phyloP scores from a whole-genome alignment of 2,113 vertebrate species.

The Leptocoma aspasia region DNA sequence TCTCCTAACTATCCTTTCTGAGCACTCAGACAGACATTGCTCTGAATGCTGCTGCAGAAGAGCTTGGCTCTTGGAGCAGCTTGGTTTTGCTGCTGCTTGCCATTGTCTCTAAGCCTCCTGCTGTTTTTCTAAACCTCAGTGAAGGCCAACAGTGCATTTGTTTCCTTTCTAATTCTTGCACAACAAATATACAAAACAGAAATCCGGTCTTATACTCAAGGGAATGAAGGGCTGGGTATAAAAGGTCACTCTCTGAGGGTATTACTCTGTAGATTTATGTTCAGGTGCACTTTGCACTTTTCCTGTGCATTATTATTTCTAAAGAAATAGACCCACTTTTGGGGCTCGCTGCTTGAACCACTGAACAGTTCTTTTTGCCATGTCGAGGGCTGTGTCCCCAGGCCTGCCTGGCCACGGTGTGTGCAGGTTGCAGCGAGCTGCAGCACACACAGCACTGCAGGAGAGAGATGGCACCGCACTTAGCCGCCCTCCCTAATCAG shows the following conservation, averaged over 20 bases:
- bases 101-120: constrained; percentile 20
- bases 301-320: not conserved
- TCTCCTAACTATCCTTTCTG: not conserved
- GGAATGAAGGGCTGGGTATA: not conserved
- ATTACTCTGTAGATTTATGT: not conserved
- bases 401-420: rapidly evolving
- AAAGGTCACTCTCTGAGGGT: not conserved
- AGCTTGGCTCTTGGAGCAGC: not conserved
- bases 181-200: not conserved
- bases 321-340: not conserved
- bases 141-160: constrained; percentile 5
- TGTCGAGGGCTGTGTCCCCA: rapidly evolving
- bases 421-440: not conserved
- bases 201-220: not conserved
- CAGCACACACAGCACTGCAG: not conserved
- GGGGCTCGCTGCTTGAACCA: rapidly evolving
- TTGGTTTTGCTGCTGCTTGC: not conserved
- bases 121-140: not conserved
- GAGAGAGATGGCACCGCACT: not conserved
- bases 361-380: not conserved
- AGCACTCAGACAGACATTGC: not conserved
- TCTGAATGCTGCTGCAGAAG: not conserved
- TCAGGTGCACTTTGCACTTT: not conserved
- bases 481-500: not conserved
- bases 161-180: constrained; percentile 6